These are phyloP conservation scores for Manis javanica DNA, from an alignment of 2,797 vertebrate species.

Conservation along the genomic window DNA sequence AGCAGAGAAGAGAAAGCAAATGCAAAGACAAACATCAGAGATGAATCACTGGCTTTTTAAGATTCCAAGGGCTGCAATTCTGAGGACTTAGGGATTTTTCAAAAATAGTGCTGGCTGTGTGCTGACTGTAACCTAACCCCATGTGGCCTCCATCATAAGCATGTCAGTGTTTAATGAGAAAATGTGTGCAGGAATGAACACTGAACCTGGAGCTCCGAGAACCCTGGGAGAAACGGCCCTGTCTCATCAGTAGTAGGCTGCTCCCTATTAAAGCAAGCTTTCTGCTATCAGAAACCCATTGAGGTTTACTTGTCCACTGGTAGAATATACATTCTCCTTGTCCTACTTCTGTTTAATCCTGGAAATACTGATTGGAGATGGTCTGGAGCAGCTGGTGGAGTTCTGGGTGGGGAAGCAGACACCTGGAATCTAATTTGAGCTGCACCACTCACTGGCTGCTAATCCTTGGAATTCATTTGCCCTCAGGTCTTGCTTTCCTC, in stretches of 20 bases:
- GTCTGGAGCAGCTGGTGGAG: background rate
- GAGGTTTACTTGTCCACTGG: background rate
- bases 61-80: background rate
- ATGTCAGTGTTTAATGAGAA: background rate
- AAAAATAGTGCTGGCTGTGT: background rate
- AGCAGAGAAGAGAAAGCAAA: background rate
- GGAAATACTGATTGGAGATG: background rate
- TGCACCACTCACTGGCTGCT: fast-evolving
- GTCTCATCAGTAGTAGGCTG: background rate
- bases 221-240: background rate
- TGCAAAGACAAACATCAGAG: background rate
- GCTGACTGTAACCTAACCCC: background rate
- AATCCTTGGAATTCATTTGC: background rate
- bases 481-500: constrained; percentile 11
- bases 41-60: background rate
- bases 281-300: background rate
- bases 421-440: background rate
- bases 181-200: background rate
- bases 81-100: background rate
- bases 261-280: background rate
- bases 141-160: fast-evolving
- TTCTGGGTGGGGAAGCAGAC: background rate
- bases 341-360: background rate
- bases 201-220: background rate
- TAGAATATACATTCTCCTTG: background rate